phyloP scores from a whole-genome alignment of 2,888 invertebrate species.

The Dendrolimus houi region DNA sequence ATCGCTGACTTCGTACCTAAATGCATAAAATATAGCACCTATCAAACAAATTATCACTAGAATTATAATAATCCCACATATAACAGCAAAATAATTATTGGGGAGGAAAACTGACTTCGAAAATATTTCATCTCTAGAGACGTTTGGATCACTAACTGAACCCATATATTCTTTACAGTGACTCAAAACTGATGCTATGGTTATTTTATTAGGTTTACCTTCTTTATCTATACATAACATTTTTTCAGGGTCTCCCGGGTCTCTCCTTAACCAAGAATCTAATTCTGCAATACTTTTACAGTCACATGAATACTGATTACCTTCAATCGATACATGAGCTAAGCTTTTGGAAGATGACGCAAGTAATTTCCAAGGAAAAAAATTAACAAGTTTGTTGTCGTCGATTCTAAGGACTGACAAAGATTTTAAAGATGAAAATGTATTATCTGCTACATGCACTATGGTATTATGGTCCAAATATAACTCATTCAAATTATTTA shows the following conservation, averaged over 20 bases:
- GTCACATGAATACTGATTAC: slow-evolving; percentile 90
- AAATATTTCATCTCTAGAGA: slow-evolving; percentile 67
- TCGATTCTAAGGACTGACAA: slow-evolving; percentile 84
- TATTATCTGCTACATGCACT: slow-evolving; percentile 83
- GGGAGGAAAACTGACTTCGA: slow-evolving; percentile 79
- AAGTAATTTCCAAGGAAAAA: slow-evolving; percentile 83
- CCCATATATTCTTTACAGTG: slow-evolving; percentile 81
- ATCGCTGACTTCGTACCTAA: slow-evolving; percentile 85
- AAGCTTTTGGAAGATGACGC: slow-evolving; percentile 77
- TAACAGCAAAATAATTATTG: slow-evolving; percentile 83
- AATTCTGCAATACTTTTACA: slow-evolving; percentile 83
- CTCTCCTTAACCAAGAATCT: slow-evolving; percentile 81
- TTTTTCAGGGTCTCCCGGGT: slow-evolving; percentile 81
- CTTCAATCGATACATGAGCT: slow-evolving; percentile 83
- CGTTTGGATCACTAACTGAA: slow-evolving; percentile 55
- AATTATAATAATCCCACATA: slow-evolving; percentile 82
- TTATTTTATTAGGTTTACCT: slow-evolving; percentile 68
- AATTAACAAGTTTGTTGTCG: slow-evolving; percentile 85
- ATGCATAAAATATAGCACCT: slow-evolving; percentile 83
- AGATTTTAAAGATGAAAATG: slow-evolving; percentile 84
- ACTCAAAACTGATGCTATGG: slow-evolving; percentile 70
- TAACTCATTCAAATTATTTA: slow-evolving; percentile 84
- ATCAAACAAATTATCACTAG: slow-evolving; percentile 82
- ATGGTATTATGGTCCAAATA: slow-evolving; percentile 89
- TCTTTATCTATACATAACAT: slow-evolving; percentile 80